phyloP scores from a whole-genome alignment of 2,797 vertebrate species.

The Acomys russatus region DNA sequence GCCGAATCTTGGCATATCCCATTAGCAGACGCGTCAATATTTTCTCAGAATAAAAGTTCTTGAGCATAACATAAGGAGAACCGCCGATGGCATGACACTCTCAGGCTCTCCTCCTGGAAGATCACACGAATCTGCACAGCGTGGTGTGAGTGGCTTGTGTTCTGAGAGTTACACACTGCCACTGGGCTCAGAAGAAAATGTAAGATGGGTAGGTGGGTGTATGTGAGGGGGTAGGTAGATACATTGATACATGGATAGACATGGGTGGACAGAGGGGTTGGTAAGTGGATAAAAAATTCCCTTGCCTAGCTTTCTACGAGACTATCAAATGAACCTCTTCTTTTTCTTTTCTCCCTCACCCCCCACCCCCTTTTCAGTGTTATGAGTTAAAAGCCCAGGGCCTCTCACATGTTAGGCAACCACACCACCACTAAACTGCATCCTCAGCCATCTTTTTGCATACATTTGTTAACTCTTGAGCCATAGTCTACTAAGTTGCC shows the following conservation, averaged over 20 bases:
- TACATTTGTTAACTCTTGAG: neutral
- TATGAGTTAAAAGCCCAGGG: neutral
- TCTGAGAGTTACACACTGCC: rapidly evolving
- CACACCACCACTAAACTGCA: neutral
- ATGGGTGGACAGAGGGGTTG: neutral
- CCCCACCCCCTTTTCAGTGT: neutral
- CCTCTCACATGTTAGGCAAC: neutral
- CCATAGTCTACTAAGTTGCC: neutral
- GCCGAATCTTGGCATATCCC: neutral
- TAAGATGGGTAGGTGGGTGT: neutral
- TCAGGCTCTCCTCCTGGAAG: neutral
- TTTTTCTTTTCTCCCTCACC: neutral
- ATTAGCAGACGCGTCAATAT: neutral
- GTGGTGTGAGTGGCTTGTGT: rapidly evolving
- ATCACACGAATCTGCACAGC: neutral
- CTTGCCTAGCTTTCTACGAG: neutral
- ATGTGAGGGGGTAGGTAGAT: neutral
- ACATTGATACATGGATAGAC: neutral
- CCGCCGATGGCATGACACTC: rapidly evolving
- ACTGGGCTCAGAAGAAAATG: neutral
- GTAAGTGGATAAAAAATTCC: neutral
- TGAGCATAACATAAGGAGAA: neutral
- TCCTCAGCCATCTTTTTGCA: neutral
- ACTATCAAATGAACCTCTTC: rapidly evolving
- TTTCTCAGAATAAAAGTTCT: neutral